These are phyloP conservation scores for Corythaixoides concolor DNA, from an alignment of 2,113 vertebrate species.

Conservation along the genomic window DNA sequence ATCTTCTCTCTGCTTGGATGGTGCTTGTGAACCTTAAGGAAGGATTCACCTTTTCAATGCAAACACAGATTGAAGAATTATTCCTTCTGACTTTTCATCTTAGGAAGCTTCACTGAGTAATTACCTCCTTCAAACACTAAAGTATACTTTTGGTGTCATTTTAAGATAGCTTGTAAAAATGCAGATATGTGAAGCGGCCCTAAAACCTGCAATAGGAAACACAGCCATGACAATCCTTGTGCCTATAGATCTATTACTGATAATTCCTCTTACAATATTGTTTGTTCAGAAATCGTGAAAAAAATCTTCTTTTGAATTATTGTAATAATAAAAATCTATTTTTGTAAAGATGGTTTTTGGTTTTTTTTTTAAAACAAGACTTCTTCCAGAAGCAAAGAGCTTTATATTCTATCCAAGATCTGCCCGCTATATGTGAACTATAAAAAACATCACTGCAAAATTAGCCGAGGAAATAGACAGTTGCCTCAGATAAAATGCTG, in stretches of 20 bases:
- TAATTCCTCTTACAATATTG: not conserved
- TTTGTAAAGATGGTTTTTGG: slow-evolving; percentile 44
- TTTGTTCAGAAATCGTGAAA: not conserved
- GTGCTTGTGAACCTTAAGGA: not conserved
- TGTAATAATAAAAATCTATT: slow-evolving; percentile 64
- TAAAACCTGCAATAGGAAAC: not conserved
- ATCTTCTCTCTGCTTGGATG: not conserved
- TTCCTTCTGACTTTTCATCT: not conserved
- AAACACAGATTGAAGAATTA: not conserved
- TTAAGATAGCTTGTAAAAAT: slow-evolving; percentile 1
- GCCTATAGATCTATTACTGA: not conserved
- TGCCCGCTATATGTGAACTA: not conserved
- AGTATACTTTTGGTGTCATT: not conserved
- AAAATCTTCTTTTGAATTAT: slow-evolving; percentile 31
- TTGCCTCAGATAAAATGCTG: not conserved
- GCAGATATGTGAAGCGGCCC: not conserved
- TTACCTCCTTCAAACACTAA: not conserved
- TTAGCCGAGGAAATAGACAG: not conserved
- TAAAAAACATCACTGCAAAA: not conserved
- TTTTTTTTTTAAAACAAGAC: not conserved
- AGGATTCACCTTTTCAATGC: not conserved
- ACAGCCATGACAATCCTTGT: not conserved
- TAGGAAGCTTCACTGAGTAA: not conserved
- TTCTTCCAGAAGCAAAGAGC: not conserved
- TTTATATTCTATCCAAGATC: not conserved